Evolutionary conservation across 2,113 vertebrate species (phyloP).

Genomic region (Macrotis lagotis): DNA sequence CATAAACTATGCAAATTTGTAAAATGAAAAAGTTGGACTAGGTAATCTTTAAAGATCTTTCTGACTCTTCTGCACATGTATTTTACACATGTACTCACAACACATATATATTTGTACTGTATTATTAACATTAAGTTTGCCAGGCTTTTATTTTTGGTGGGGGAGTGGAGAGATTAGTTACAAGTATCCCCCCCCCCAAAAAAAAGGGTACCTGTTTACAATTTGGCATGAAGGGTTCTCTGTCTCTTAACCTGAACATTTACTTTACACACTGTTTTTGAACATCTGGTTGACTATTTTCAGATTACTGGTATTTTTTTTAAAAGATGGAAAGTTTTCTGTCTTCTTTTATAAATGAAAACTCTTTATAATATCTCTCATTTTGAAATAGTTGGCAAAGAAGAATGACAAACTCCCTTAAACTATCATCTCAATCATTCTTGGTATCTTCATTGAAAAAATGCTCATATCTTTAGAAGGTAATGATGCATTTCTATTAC

Average conservation of each 20-base stretch:
- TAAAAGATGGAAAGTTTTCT: constrained; percentile 46
- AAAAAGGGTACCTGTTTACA: constrained; percentile 48
- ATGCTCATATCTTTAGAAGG: constrained; percentile 44
- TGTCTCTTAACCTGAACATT: constrained; percentile 24
- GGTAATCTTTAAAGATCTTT: neutral
- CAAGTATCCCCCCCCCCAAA: neutral
- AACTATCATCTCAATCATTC: constrained; percentile 50
- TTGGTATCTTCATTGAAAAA: constrained; percentile 57
- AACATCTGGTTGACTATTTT: constrained; percentile 43
- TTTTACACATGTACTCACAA: neutral
- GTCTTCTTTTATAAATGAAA: constrained; percentile 55
- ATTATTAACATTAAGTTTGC: constrained; percentile 35
- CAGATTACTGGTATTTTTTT: constrained; percentile 13
- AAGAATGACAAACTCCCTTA: constrained; percentile 54
- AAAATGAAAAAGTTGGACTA: neutral
- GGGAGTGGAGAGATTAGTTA: neutral
- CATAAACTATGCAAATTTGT: neutral
- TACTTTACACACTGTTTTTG: constrained; percentile 8
- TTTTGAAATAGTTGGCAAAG: constrained; percentile 57
- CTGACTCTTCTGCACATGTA: neutral
- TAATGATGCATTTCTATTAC: constrained; percentile 49
- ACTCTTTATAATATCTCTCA: constrained; percentile 48
- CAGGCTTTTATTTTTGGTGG: constrained; percentile 28
- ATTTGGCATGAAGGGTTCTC: constrained; percentile 36
- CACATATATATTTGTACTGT: neutral